Conservation (phyloP, 2,888 invertebrate species). For the Lasioglossum pauxillum region DNA sequence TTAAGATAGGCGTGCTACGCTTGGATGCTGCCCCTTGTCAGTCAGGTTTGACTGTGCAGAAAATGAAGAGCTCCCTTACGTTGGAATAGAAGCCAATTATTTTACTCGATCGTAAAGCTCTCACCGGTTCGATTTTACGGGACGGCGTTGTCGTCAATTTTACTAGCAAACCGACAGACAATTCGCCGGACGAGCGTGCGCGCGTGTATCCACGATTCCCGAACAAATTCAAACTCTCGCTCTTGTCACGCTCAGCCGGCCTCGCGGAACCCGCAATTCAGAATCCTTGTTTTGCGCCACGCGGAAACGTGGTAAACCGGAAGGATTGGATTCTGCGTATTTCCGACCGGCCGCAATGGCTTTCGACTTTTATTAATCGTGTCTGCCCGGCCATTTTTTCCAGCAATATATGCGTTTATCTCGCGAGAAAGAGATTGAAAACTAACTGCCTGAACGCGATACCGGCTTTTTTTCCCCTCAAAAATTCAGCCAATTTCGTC, state of each 20-base stretch:
- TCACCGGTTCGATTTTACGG: conserved; percentile 56
- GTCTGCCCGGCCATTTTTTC: conserved; percentile 26
- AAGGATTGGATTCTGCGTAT: conserved; percentile 58
- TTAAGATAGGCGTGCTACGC: background rate
- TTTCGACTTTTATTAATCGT: conserved; percentile 60
- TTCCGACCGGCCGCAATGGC: conserved; percentile 45
- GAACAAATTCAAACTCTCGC: conserved; percentile 59
- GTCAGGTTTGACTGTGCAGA: background rate
- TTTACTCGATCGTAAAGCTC: conserved; percentile 52
- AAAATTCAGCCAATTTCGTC: conserved; percentile 9
- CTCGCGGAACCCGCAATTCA: conserved; percentile 50
- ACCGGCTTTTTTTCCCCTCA: background rate
- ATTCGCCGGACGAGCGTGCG: conserved; percentile 20
- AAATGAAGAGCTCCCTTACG: background rate
- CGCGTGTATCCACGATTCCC: conserved; percentile 48
- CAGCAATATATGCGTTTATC: conserved; percentile 33
- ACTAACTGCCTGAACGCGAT: conserved; percentile 9
- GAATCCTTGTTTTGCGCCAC: conserved; percentile 60
- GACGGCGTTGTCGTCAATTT: conserved; percentile 50
- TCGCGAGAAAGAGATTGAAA: conserved; percentile 39
- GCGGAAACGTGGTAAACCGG: conserved; percentile 61
- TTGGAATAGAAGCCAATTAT: conserved; percentile 34
- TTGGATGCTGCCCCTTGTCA: background rate
- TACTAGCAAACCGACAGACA: conserved; percentile 47
- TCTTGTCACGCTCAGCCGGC: conserved; percentile 60